A percentile compares a stretch with the other conserved stretches of the same genome.
These are phyloP conservation scores for Embidobia sp. DNA, from an alignment of 2,888 invertebrate species.

Conservation along the genomic window DNA sequence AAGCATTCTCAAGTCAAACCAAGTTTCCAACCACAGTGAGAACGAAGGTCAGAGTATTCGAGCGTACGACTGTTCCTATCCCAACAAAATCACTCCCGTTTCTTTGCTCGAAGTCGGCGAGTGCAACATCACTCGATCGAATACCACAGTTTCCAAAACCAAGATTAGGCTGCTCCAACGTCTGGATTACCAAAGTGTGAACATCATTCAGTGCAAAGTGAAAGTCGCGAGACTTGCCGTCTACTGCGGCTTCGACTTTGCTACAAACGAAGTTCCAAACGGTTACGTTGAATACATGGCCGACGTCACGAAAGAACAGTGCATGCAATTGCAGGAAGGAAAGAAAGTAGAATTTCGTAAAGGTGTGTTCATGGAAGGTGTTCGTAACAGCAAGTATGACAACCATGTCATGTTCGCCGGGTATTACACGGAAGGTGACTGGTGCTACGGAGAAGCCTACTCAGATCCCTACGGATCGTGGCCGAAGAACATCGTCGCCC, in stretches of 20 bases:
- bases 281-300: too few relatives aligned
- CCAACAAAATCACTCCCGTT: not conserved
- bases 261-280: too few relatives aligned
- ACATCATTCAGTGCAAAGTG: slow-evolving; percentile 5
- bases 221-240: too few relatives aligned
- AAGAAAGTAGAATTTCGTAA: too few relatives aligned
- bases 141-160: not conserved
- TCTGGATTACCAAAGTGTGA: slow-evolving; percentile 1
- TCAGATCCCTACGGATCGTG: slow-evolving; percentile 51
- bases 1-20: too few relatives aligned
- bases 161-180: slow-evolving; percentile 13
- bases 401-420: slow-evolving; percentile 8
- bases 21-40: too few relatives aligned
- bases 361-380: too few relatives aligned
- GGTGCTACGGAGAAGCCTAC: slow-evolving; percentile 43
- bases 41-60: too few relatives aligned
- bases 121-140: slow-evolving; percentile 2
- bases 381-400: too few relatives aligned
- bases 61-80: slow-evolving; percentile 3
- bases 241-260: too few relatives aligned
- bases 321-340: too few relatives aligned
- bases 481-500: slow-evolving; percentile 20
- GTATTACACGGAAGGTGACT: not conserved
- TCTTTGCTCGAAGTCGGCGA: slow-evolving; percentile 4
- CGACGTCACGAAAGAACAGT: too few relatives aligned